phyloP scores from a whole-genome alignment of 2,797 vertebrate species.

The Mycteria americana region DNA sequence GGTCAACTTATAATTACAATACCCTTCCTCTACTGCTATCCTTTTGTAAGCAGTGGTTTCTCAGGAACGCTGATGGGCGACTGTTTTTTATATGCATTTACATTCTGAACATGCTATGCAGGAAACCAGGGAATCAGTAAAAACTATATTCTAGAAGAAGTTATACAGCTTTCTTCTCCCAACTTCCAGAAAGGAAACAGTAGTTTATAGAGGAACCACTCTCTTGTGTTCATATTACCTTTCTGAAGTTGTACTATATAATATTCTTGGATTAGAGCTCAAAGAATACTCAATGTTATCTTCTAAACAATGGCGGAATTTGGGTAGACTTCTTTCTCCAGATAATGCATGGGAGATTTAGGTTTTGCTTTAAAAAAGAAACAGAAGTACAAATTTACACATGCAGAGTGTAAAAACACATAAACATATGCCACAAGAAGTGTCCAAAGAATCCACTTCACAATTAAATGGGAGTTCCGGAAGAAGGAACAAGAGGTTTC shows the following conservation, averaged over 20 bases:
- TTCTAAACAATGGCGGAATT: background rate
- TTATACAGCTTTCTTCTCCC: background rate
- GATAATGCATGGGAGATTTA: background rate
- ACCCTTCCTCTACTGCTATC: background rate
- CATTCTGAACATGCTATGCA: background rate
- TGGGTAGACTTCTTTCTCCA: background rate
- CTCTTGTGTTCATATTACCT: background rate
- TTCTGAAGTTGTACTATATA: background rate
- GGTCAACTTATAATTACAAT: background rate
- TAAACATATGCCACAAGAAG: background rate
- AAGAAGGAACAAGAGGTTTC: background rate
- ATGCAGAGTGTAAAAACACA: background rate
- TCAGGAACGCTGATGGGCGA: background rate
- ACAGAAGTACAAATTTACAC: background rate
- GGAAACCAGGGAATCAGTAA: background rate
- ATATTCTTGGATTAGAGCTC: background rate
- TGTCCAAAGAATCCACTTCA: background rate
- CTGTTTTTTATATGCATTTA: background rate
- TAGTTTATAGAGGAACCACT: background rate
- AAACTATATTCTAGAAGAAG: background rate
- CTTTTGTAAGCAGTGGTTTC: background rate
- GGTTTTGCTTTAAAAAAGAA: background rate
- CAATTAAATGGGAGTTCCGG: background rate
- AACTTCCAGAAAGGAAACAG: background rate
- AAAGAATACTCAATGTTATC: background rate